Base-by-base conservation (phyloP, 2,888 invertebrate species). In the Drosophila sordidula region DNA sequence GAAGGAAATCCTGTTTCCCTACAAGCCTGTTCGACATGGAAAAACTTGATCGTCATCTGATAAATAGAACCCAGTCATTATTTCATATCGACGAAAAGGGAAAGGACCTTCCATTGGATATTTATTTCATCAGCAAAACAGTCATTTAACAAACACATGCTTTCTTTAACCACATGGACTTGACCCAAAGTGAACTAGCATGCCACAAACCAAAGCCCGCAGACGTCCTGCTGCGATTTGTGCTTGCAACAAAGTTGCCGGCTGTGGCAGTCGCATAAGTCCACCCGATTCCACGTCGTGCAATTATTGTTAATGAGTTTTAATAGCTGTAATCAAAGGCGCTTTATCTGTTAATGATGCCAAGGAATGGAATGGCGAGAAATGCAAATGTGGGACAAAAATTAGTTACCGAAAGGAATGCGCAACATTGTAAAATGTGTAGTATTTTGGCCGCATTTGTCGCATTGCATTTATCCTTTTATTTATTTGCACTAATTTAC, bases 401-500 rank as follows among this genome's bases (percentile, higher is more conserved):
- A 74, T 84, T 63, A 72, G 75, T 64, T 57, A 52, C 12, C 63
- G 54, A 52, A 45, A 25, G 46, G 42, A 54, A 59, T 68, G 64
- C 62, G 62, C 72, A 70, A 72, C 73, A 82, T 85, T 85, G 57
- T 64, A 50, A 36, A 44, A 69, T 55, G 54, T 65, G 36, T 51
- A 58, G 55, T 42, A 56, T 63, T 77, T 80, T 67, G 50, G 50
- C 61, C 59, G 62, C 67, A 87, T 82, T 83, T 83, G 88, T 87
- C 88, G 86, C 83, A 86, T 70, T 86, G 74, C 71, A 83, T 62
- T 83, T 79, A 83, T 74, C 74, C 80, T 50, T 67, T 86, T 88
- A 79, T 88, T 83, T 83, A 82, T 83, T 82, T 88, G 67, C 70
- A 69, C 69, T 78, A 70, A 85, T 87, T 87, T 81, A 68, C 68